A percentile compares a stretch with the other conserved stretches of the same genome.
These are phyloP conservation scores for Leptinotarsa juncta DNA, from an alignment of 2,888 invertebrate species.

Conservation along the genomic window DNA sequence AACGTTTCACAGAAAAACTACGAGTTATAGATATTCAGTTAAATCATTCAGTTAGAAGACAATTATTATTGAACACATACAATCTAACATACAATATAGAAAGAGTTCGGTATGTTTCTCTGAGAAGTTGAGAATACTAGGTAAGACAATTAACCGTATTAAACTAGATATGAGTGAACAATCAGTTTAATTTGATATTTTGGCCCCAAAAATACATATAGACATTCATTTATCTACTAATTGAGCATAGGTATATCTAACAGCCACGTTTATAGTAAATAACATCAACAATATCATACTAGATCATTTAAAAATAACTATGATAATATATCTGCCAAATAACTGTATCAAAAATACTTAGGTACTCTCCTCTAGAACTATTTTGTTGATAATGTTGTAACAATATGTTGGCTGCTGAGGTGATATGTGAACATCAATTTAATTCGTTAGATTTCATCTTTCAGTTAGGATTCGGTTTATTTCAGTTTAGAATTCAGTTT, in stretches of 20 bases:
- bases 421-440: conserved; percentile 50
- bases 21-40: not conserved
- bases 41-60: not conserved
- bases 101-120: not conserved
- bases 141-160: not conserved
- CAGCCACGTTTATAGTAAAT: conserved; percentile 50
- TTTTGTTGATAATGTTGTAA: conserved; percentile 41
- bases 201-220: conserved; percentile 54
- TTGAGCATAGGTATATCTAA: conserved; percentile 57
- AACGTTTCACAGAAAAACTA: conserved; percentile 14
- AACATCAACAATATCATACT: conserved; percentile 54
- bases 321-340: conserved; percentile 55
- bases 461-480: conserved; percentile 34
- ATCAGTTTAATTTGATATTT: conserved; percentile 19
- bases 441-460: conserved; percentile 44
- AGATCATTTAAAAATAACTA: conserved; percentile 49
- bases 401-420: conserved; percentile 31
- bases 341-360: conserved; percentile 59
- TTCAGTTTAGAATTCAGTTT: conserved; percentile 37
- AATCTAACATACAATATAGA: conserved; percentile 1
- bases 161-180: not conserved
- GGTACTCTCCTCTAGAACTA: conserved; percentile 51
- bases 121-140: conserved; percentile 2
- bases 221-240: conserved; percentile 53
- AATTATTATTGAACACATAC: conserved; percentile 15